Conservation (phyloP, 2,888 invertebrate genomes). For the Coelopa pilipes region DNA sequence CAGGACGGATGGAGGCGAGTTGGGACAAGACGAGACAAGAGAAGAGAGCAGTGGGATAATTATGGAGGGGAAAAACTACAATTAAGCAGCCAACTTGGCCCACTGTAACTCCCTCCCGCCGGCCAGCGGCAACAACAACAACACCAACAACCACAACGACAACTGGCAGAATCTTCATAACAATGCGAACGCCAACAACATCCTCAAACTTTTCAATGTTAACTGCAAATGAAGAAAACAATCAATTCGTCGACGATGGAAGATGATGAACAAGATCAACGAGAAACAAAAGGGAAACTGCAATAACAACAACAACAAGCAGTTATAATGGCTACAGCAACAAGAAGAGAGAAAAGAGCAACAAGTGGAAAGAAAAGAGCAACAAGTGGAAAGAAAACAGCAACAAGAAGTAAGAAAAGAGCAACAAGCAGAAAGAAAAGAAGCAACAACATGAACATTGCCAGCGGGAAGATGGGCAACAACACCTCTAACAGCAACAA, state of each 20-base stretch:
- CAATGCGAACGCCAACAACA: conserved; percentile 6
- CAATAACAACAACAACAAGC: neutral
- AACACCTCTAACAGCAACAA: too few relatives aligned
- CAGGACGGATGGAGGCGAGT: too few relatives aligned
- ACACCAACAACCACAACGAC: neutral
- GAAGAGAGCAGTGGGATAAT: too few relatives aligned
- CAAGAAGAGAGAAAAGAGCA: too few relatives aligned
- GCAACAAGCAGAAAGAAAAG: too few relatives aligned
- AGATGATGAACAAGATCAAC: neutral
- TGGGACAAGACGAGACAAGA: too few relatives aligned
- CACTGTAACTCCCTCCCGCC: conserved; percentile 24
- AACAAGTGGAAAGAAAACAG: too few relatives aligned
- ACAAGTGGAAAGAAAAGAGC: too few relatives aligned
- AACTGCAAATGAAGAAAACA: conserved; percentile 1
- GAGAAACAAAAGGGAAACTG: neutral
- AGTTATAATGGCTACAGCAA: neutral
- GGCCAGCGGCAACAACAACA: conserved; percentile 1
- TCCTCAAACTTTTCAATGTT: conserved; percentile 8
- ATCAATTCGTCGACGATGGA: neutral
- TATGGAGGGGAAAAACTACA: neutral
- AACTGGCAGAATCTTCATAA: too few relatives aligned
- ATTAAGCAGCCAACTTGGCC: conserved; percentile 24
- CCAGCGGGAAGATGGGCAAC: too few relatives aligned
- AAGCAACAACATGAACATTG: too few relatives aligned
- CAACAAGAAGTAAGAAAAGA: too few relatives aligned